Conservation (phyloP, 2,113 vertebrate genomes). For the Chaetops frenatus region DNA sequence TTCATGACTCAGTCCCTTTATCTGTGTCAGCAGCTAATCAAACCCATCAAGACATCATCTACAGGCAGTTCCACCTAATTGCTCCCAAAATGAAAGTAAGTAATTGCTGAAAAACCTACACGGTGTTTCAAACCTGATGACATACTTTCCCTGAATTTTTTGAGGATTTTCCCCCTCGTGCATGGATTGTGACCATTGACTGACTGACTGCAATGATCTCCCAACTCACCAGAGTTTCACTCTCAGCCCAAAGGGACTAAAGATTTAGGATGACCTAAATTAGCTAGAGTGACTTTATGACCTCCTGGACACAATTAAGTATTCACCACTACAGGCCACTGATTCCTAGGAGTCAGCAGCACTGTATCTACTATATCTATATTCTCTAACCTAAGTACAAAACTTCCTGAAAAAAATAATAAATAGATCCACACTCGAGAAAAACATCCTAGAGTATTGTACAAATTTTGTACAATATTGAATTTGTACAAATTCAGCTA, state of each 20-base stretch:
- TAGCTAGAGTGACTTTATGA: background rate
- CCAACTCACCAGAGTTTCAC: background rate
- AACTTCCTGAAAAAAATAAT: background rate
- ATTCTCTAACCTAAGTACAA: background rate
- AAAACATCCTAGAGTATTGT: background rate
- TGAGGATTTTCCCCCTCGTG: background rate
- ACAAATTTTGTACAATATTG: too few relatives aligned
- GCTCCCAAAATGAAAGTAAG: conserved; percentile 37
- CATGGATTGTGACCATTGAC: background rate
- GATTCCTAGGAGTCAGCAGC: background rate
- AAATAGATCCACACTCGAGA: background rate
- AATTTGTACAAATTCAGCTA: background rate
- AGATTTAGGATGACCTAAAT: background rate
- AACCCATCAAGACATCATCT: conserved; percentile 62
- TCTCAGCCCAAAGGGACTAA: background rate
- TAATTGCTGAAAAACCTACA: conserved; percentile 24
- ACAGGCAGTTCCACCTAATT: conserved; percentile 11
- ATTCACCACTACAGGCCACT: background rate
- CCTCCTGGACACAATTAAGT: background rate
- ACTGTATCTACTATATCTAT: background rate
- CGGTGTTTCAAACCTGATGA: background rate
- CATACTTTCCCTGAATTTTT: background rate
- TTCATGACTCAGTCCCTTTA: conserved; percentile 50
- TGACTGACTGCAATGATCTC: background rate
- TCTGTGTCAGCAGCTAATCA: conserved; percentile 43